Conservation (phyloP, 1,140 invertebrate species). For the Onthophagus taurus region DNA sequence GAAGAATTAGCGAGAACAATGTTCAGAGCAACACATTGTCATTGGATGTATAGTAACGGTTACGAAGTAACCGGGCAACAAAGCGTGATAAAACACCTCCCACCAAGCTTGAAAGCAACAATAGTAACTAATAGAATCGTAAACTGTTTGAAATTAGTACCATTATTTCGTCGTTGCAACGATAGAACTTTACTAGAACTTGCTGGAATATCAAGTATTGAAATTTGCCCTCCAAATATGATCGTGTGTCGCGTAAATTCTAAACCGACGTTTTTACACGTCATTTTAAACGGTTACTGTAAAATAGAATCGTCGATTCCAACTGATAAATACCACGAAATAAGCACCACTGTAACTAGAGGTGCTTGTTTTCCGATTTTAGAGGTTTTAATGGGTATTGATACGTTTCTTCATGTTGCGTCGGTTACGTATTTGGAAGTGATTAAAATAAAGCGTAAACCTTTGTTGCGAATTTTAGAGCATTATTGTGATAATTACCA, state of each 20-base stretch:
- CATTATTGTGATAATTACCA: not conserved
- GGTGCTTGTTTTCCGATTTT: constrained; percentile 16
- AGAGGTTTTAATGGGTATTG: constrained; percentile 11
- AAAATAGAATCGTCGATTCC: constrained; percentile 8
- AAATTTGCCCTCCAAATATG: constrained; percentile 5
- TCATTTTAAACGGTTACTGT: constrained; percentile 12
- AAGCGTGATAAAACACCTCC: constrained; percentile 1
- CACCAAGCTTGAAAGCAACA: not conserved
- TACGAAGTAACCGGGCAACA: constrained; percentile 2
- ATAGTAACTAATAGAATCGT: constrained; percentile 10
- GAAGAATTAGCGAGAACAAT: not conserved
- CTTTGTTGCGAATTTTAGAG: constrained; percentile 1
- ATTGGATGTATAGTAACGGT: constrained; percentile 6
- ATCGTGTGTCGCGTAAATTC: constrained; percentile 5
- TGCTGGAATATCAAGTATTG: not conserved
- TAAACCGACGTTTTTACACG: not conserved
- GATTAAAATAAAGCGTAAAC: constrained; percentile 7
- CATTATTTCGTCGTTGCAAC: constrained; percentile 11
- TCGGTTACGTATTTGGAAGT: constrained; percentile 16
- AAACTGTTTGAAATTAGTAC: constrained; percentile 5
- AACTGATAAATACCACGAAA: constrained; percentile 14
- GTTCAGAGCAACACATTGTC: not conserved
- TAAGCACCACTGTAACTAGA: not conserved
- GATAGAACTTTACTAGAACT: constrained; percentile 1
- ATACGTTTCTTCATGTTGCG: constrained; percentile 13